Evolutionary conservation across 2,113 vertebrate genomes (phyloP).

Genomic region (Lepus timidus): DNA sequence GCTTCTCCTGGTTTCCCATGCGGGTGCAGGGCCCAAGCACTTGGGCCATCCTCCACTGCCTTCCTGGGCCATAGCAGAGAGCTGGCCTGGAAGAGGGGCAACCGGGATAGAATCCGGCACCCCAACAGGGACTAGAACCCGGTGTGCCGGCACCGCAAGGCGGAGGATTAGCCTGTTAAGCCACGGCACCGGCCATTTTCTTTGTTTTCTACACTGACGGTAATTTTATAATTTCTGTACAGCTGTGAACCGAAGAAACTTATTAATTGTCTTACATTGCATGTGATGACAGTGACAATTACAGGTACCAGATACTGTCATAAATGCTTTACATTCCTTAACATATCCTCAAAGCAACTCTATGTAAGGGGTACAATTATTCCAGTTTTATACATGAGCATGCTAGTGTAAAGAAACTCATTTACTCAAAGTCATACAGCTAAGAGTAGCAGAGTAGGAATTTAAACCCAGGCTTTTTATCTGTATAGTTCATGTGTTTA

Average conservation of each 20-base stretch:
- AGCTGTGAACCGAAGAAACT: not conserved
- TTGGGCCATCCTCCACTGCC: too few relatives aligned
- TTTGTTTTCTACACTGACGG: not conserved
- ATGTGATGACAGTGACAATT: not conserved
- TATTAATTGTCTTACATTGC: not conserved
- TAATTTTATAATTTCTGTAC: not conserved
- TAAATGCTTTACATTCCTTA: constrained; percentile 5
- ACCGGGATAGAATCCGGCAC: too few relatives aligned
- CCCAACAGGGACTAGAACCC: too few relatives aligned
- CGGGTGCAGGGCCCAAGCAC: too few relatives aligned
- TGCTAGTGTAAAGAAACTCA: not conserved
- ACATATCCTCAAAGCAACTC: not conserved
- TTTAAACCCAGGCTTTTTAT: not conserved
- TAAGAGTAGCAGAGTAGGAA: not conserved
- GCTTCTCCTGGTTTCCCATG: too few relatives aligned
- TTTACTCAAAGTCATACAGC: not conserved
- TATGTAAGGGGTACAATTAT: not conserved
- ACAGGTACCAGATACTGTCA: not conserved
- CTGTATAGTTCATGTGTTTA: not conserved
- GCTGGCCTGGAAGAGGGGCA: too few relatives aligned
- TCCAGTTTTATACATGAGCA: not conserved
- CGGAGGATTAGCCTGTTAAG: too few relatives aligned
- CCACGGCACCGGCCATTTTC: not conserved
- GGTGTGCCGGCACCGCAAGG: too few relatives aligned
- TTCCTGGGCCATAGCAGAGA: too few relatives aligned